Evolutionary conservation across 2,113 vertebrate genomes (phyloP).

Genomic region (Australoheros scitulus): DNA sequence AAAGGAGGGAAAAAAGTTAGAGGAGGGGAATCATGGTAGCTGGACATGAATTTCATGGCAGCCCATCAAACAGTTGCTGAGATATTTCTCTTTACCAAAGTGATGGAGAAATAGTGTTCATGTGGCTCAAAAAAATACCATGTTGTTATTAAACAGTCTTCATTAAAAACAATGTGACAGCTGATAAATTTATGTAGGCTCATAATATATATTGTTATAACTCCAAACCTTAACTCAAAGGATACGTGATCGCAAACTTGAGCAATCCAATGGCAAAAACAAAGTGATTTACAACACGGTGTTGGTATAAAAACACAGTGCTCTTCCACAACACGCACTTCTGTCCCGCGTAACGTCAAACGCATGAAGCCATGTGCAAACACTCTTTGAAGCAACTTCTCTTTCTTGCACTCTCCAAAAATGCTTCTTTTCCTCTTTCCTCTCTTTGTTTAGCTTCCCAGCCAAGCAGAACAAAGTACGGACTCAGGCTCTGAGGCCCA

Average conservation of each 20-base stretch:
- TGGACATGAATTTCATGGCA: not conserved
- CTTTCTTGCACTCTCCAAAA: constrained; percentile 12
- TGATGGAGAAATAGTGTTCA: not conserved
- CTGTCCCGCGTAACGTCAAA: not conserved
- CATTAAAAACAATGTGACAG: not conserved
- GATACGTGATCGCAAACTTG: not conserved
- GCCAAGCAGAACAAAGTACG: constrained; percentile 47
- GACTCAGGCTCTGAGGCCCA: constrained; percentile 54
- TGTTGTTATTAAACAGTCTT: not conserved
- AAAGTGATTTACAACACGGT: not conserved
- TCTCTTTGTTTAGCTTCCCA: constrained; percentile 66
- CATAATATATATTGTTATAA: not conserved
- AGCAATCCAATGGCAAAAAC: not conserved
- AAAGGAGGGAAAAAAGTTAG: not conserved
- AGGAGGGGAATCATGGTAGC: not conserved
- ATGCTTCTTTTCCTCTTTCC: constrained; percentile 48
- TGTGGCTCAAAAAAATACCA: not conserved
- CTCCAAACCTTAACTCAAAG: not conserved
- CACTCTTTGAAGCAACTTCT: constrained; percentile 33
- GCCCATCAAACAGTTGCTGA: not conserved
- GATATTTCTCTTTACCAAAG: constrained; percentile 4
- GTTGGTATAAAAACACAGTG: not conserved
- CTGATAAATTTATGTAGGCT: not conserved
- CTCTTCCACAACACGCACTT: not conserved
- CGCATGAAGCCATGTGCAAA: not conserved